Conservation (phyloP, 2,797 vertebrate species). For the Rhodeus uyekii region DNA sequence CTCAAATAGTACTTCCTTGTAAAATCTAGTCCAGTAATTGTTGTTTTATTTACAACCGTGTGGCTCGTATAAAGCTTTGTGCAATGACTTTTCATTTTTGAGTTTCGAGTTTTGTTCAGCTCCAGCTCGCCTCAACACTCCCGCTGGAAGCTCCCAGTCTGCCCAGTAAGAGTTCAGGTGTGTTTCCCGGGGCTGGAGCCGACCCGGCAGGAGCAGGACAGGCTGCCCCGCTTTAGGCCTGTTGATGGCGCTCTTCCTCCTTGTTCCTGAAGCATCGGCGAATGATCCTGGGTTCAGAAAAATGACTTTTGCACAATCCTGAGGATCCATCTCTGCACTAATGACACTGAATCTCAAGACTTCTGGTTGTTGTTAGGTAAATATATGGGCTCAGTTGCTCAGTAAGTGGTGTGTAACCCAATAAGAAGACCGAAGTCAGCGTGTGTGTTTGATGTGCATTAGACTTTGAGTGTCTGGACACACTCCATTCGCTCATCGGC, state of each 20-base stretch:
- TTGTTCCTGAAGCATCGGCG: neutral
- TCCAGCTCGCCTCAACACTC: no score
- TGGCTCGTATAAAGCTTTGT: neutral
- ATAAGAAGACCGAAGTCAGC: constrained; percentile 73
- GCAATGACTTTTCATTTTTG: neutral
- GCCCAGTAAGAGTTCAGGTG: no score
- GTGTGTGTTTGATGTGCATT: constrained; percentile 78
- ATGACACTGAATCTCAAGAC: constrained; percentile 75
- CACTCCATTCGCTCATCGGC: constrained; percentile 40
- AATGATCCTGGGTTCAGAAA: constrained; percentile 63
- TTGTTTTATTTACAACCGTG: neutral
- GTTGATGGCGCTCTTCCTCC: neutral
- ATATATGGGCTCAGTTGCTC: constrained; percentile 69
- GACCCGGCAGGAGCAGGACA: no score
- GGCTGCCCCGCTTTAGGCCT: neutral
- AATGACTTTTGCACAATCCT: constrained; percentile 70
- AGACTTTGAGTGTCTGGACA: constrained; percentile 68
- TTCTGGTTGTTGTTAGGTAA: constrained; percentile 79
- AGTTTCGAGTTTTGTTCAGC: no score
- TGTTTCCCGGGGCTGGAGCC: no score
- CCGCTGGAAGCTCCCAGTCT: neutral
- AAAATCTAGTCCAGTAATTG: neutral
- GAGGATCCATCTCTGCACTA: constrained; percentile 72
- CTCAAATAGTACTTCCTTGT: no score
- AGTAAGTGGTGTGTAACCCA: constrained; percentile 79